Evolutionary conservation across 2,888 invertebrate genomes (phyloP), one percentile per base, ranked within the genome.

Genomic region (Agriotes lineatus): DNA sequence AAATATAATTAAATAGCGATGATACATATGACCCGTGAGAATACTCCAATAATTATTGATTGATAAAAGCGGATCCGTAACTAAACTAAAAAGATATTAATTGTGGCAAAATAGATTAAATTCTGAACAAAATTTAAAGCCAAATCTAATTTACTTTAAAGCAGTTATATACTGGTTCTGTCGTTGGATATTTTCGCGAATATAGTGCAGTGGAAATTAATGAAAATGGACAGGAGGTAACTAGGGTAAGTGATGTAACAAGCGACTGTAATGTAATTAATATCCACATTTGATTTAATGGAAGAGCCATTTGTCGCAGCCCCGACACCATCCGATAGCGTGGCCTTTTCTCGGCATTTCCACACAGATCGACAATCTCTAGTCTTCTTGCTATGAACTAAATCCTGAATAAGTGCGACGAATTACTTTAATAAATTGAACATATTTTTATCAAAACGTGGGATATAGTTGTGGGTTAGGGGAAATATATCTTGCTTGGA

Each of bases 201-300:
- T 54, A 54, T 44, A 25, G 16, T 39, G 56, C 39, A 52, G 56
- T 16, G 42, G 19, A 67, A 56, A 67, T 60, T 60, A 58, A 65
- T 65, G 60, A 60, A 67, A 67, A 60, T 60, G 60, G 60, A 59
- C 60, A 59, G 61, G 54, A 56, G 44, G 54, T 61, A 61, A 61
- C 35, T 60, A 22, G 54, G 60, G 54, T 54, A 67, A 67, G 57
- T 62, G 62, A 56, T 56, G 60, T 67, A 61, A 62, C 62, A 67
- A 57, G 62, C 50, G 25, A 30, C 48, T 62, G 12, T 67, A 67
- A 67, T 62, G 56, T 19, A 62, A 62, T 62, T 62, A 67, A 57
- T 67, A 67, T 67, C 67, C 61, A 39, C 35, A 45, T 67, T 58
- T 67, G 62, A 57, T 67, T 62, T 62, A 67, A 67, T 67, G 57